These are phyloP conservation scores for Atlantisia rogersi DNA, from an alignment of 2,113 vertebrate species.

Conservation along the genomic window DNA sequence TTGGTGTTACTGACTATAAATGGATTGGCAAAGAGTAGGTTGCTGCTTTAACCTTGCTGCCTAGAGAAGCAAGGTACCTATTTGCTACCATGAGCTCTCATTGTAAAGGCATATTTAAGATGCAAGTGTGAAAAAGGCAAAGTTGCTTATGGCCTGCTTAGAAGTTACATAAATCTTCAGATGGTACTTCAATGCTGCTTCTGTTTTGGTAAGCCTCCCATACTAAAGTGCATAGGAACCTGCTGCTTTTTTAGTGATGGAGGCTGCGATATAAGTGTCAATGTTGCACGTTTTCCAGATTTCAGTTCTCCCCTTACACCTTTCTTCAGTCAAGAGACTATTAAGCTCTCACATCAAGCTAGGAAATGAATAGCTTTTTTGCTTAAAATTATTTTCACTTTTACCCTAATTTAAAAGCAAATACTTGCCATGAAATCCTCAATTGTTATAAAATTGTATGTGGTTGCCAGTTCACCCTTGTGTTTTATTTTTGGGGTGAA, in stretches of 20 bases:
- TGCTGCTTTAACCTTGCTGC: not conserved
- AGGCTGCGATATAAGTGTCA: not conserved
- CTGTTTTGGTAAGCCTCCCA: not conserved
- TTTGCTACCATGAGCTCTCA: not conserved
- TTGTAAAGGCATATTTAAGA: not conserved
- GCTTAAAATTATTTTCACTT: not conserved
- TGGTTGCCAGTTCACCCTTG: not conserved
- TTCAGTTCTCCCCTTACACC: fast-evolving
- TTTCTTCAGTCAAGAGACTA: not conserved
- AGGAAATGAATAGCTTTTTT: not conserved
- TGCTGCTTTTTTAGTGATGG: not conserved
- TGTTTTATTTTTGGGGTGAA: not conserved
- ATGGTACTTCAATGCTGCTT: not conserved
- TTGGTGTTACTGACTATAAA: not conserved
- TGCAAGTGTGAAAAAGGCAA: not conserved
- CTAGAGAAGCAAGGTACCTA: not conserved
- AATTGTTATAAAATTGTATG: not conserved
- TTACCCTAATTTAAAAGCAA: not conserved
- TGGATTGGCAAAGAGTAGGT: not conserved
- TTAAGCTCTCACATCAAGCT: not conserved
- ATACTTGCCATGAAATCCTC: not conserved
- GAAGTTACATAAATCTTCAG: not conserved
- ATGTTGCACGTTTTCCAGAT: not conserved
- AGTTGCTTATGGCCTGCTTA: not conserved
- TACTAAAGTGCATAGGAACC: not conserved